These are phyloP conservation scores for Eumacrocentrus americanus DNA, from an alignment of 2,888 invertebrate genomes.

Conservation along the genomic window DNA sequence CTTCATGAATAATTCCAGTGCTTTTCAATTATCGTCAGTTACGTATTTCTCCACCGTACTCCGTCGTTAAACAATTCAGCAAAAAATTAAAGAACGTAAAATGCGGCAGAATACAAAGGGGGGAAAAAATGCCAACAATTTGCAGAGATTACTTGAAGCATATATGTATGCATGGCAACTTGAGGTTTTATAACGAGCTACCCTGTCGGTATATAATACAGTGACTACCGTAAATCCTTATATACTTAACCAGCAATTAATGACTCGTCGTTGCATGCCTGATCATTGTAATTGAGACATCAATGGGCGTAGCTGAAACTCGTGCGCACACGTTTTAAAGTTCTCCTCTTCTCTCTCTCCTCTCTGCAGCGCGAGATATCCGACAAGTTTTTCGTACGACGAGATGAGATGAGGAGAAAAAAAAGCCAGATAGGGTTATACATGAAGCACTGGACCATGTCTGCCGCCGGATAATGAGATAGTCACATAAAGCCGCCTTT, in stretches of 20 bases:
- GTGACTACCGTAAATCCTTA: background rate
- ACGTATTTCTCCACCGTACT: background rate
- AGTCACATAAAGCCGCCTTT: background rate
- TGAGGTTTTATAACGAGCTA: background rate
- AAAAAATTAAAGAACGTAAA: no score
- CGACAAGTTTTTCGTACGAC: background rate
- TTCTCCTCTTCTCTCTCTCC: no score
- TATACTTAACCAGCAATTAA: background rate
- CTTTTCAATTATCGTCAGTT: background rate
- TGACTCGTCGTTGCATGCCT: background rate
- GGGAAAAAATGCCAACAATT: background rate
- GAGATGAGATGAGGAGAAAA: background rate
- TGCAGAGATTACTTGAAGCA: background rate
- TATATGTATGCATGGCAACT: background rate
- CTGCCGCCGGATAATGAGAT: background rate
- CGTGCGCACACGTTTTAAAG: background rate
- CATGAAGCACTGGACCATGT: background rate
- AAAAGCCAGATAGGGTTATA: background rate
- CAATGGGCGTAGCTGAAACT: background rate
- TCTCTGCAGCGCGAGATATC: no score
- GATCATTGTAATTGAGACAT: slow-evolving; percentile 8
- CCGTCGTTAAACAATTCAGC: background rate
- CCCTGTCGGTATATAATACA: background rate
- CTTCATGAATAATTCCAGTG: background rate
- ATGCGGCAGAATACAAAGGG: no score